phyloP scores from a whole-genome alignment of 2,113 vertebrate genomes.

The Dromiciops gliroides region DNA sequence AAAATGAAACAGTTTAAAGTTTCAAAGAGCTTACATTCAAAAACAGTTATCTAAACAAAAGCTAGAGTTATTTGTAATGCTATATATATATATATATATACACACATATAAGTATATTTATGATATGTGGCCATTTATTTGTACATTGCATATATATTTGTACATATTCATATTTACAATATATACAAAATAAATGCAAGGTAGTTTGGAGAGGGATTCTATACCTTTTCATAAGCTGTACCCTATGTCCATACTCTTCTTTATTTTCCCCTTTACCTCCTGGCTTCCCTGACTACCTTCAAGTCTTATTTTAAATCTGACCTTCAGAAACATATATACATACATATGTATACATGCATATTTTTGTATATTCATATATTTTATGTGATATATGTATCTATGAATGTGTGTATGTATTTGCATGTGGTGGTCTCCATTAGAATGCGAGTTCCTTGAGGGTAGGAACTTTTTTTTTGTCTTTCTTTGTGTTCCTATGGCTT shows the following conservation, averaged over 20 bases:
- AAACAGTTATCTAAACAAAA: background rate
- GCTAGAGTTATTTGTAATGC: background rate
- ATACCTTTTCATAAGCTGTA: background rate
- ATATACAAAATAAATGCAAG: background rate
- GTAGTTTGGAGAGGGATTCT: background rate
- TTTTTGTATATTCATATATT: too few relatives aligned
- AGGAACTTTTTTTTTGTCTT: too few relatives aligned
- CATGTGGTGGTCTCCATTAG: background rate
- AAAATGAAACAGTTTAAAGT: background rate
- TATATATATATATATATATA: background rate
- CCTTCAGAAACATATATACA: too few relatives aligned
- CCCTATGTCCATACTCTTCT: background rate
- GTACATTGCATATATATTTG: background rate
- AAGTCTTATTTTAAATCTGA: background rate
- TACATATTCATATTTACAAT: background rate
- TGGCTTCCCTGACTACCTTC: background rate
- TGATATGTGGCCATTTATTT: background rate
- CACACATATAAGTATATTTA: background rate
- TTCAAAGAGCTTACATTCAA: background rate
- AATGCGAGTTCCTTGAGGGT: background rate
- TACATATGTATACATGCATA: too few relatives aligned
- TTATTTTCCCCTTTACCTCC: background rate
- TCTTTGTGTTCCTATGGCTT: background rate
- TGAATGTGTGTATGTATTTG: background rate
- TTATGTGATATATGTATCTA: background rate